These are phyloP conservation scores for Drosophila birchii DNA, from an alignment of 2,888 invertebrate genomes.

Conservation along the genomic window DNA sequence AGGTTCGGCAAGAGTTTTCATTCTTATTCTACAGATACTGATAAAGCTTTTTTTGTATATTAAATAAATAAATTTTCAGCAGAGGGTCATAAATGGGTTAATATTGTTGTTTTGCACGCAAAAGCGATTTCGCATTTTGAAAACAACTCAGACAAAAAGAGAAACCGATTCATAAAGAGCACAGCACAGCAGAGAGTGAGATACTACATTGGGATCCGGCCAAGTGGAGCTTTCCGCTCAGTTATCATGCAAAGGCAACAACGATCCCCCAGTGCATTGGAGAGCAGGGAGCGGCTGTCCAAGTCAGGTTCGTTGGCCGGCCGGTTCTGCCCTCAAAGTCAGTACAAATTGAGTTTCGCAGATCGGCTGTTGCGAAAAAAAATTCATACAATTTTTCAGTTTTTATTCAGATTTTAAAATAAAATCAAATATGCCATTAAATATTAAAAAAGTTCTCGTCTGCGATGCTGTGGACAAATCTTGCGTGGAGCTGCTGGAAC, in stretches of 20 bases:
- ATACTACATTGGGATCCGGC: background rate
- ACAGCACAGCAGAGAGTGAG: background rate
- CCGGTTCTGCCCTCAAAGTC: slow-evolving; percentile 43
- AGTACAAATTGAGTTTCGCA: slow-evolving; percentile 55
- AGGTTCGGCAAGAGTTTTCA: no score
- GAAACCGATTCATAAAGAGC: background rate
- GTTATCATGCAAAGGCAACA: slow-evolving; percentile 23
- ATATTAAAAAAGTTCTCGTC: slow-evolving; percentile 92
- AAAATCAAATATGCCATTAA: slow-evolving; percentile 86
- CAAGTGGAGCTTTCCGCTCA: slow-evolving; percentile 15
- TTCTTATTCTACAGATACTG: no score
- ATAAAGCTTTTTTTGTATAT: no score
- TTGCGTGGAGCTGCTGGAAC: slow-evolving; percentile 92
- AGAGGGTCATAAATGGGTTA: slow-evolving; percentile 47
- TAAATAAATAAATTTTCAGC: background rate
- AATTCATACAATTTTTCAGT: background rate
- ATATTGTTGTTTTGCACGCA: slow-evolving; percentile 53
- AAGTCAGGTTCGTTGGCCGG: slow-evolving; percentile 49
- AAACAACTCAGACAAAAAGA: slow-evolving; percentile 23
- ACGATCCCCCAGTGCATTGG: slow-evolving; percentile 30
- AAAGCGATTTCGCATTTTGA: slow-evolving; percentile 22
- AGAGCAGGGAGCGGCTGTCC: slow-evolving; percentile 1
- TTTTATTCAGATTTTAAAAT: slow-evolving; percentile 15
- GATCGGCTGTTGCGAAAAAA: slow-evolving; percentile 37
- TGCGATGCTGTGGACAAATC: slow-evolving; percentile 96